These are phyloP conservation scores for Psammodynastes pulverulentus DNA, from an alignment of 2,113 vertebrate species.

Conservation along the genomic window DNA sequence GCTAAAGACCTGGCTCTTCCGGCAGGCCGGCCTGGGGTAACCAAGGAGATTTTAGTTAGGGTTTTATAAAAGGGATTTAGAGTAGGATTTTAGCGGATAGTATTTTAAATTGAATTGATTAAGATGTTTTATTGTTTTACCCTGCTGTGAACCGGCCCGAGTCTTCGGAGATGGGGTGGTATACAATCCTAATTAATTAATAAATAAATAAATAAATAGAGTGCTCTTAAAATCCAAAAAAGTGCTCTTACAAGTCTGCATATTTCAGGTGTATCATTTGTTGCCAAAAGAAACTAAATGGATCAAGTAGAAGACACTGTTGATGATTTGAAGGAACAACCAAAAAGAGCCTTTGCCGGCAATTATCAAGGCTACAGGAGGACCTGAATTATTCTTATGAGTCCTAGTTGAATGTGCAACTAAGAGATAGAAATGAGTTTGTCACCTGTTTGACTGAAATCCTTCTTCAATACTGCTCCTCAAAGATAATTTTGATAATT, in stretches of 20 bases:
- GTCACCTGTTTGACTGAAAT: slow-evolving; percentile 73
- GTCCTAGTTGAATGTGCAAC: neutral
- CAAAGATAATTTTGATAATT: slow-evolving; percentile 80
- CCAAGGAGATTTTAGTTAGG: too few relatives aligned
- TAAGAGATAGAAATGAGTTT: neutral
- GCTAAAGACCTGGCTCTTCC: too few relatives aligned
- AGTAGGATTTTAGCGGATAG: too few relatives aligned
- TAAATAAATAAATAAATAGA: too few relatives aligned
- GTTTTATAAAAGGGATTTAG: too few relatives aligned
- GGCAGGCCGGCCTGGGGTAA: too few relatives aligned
- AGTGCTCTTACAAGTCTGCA: neutral
- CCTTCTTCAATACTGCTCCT: slow-evolving; percentile 78
- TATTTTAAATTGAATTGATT: too few relatives aligned
- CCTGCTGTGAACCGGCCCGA: too few relatives aligned
- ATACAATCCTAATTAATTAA: too few relatives aligned
- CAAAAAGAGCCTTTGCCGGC: neutral
- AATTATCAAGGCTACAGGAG: neutral
- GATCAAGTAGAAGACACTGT: neutral
- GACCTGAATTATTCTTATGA: neutral
- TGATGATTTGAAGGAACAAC: neutral
- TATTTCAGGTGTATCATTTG: neutral
- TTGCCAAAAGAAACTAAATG: neutral
- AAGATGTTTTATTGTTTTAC: too few relatives aligned
- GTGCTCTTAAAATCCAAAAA: neutral
- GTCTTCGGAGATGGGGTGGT: too few relatives aligned